Evolutionary conservation across 2,113 vertebrate species (phyloP).

Genomic region (Sprattus sprattus): DNA sequence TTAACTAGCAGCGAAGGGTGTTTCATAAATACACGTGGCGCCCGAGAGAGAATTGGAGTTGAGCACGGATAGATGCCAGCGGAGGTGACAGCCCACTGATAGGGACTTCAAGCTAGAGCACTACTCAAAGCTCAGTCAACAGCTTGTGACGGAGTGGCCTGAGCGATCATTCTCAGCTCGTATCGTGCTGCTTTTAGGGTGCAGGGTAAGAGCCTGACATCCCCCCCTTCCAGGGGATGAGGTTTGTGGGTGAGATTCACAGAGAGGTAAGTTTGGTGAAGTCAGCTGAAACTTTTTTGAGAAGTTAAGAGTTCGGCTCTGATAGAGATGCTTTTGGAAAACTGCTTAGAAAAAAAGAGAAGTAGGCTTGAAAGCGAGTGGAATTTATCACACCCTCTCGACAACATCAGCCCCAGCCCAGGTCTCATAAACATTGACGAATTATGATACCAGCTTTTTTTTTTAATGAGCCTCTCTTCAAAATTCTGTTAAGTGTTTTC

Average conservation of each 20-base stretch:
- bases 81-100: conserved; percentile 56
- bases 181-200: conserved; percentile 46
- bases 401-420: neutral
- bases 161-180: conserved; percentile 50
- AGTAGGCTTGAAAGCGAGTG: neutral
- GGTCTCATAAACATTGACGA: neutral
- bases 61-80: conserved; percentile 47
- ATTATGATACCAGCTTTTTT: conserved; percentile 6
- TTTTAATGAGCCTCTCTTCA: conserved; percentile 2
- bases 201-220: conserved; percentile 32
- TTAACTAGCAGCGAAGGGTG: neutral
- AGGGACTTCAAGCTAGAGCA: conserved; percentile 36
- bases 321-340: neutral
- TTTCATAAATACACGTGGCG: conserved; percentile 40
- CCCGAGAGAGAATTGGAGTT: conserved; percentile 48
- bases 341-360: neutral
- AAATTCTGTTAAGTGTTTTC: neutral
- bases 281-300: neutral
- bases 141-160: conserved; percentile 42
- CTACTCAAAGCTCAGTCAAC: conserved; percentile 44
- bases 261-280: neutral
- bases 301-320: neutral
- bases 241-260: neutral
- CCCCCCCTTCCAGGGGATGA: conserved; percentile 36
- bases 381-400: neutral